Conservation (phyloP, 2,113 vertebrate genomes). For the Aphyosemion australe region DNA sequence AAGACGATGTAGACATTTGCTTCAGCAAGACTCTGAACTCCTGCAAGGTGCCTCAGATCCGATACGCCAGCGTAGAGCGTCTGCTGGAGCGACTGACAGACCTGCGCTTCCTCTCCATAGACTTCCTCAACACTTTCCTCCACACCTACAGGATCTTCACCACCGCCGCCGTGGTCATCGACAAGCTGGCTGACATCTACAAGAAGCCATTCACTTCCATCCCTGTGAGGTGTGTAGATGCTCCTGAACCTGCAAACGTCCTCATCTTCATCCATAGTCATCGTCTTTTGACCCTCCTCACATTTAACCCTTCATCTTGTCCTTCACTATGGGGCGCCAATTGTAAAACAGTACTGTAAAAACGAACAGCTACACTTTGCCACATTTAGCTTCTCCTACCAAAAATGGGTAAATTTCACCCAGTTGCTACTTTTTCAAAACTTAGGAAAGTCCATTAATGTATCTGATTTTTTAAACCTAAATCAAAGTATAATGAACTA, state of each 20-base stretch:
- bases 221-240: slow-evolving; percentile 84
- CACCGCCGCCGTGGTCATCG: slow-evolving; percentile 87
- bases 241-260: background rate
- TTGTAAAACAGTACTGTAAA: no score
- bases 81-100: slow-evolving; percentile 93
- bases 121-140: slow-evolving; percentile 98
- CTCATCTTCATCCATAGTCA: background rate
- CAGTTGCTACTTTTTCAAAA: no score
- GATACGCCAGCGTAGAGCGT: slow-evolving; percentile 92
- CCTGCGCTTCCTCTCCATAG: slow-evolving; percentile 95
- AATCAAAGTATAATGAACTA: no score
- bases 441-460: no score
- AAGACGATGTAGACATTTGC: slow-evolving; percentile 93
- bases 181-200: slow-evolving; percentile 93
- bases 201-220: slow-evolving; percentile 94
- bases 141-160: slow-evolving; percentile 98
- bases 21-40: slow-evolving; percentile 98
- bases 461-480: no score
- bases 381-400: no score
- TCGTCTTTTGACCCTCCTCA: background rate
- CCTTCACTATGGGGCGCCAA: slow-evolving; percentile 1
- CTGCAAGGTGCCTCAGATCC: slow-evolving; percentile 97
- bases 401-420: no score
- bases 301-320: background rate
- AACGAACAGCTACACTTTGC: no score